Base-by-base conservation (phyloP, 2,888 invertebrate genomes). In the Ametastegia equiseti region DNA sequence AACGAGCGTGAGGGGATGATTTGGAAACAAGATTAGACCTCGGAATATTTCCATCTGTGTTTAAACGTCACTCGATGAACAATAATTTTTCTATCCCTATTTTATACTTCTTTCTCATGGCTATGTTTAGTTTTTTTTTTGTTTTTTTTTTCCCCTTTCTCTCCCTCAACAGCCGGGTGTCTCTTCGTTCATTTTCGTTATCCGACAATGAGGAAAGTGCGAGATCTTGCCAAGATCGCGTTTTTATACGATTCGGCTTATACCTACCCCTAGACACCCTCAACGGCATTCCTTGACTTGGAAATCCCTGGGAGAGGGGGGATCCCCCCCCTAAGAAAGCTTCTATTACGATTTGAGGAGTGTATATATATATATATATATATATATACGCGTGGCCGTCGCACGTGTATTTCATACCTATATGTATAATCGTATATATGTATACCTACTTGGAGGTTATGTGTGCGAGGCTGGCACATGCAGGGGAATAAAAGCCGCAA, bases 401-500 rank as follows among this genome's bases (percentile, higher is more conserved):
- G 30, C 27, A 42, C 60, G 23, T 13, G 27, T 27, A 60, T 27
- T 2, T 13, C 60, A 15, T 13, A 27, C 13, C 0, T 13, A 60
- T 27, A 30, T 27, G 3, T 13, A 30, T 15, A 60, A 1, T 5
- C n/a, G 9, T 33, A 36, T 67, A 33, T 39, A 15, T 39, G 39
- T 67, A 19, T 67, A 54, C 9, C 36, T 67, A n/a, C n/a, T n/a
- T n/a, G n/a, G n/a, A n/a, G n/a, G n/a, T 15, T 23, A 23, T 11
- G 39, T 19, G 36, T 39, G 36, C 19, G 1, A 67, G 30, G 15
- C 47, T 27, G 13, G 54, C 50, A 75, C 75, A 54, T 75, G 75
- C 75, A 36, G 75, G 42, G 50, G 81, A 77, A 79, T 45, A 78
- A 81, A 80, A 79, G 78, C 81, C 65, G 33, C 47, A 50, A 71